Percentiles rank a stretch among this genome's conserved stretches.
Conservation (phyloP, 1,140 invertebrate species). For the Zaprionus camerounensis region DNA sequence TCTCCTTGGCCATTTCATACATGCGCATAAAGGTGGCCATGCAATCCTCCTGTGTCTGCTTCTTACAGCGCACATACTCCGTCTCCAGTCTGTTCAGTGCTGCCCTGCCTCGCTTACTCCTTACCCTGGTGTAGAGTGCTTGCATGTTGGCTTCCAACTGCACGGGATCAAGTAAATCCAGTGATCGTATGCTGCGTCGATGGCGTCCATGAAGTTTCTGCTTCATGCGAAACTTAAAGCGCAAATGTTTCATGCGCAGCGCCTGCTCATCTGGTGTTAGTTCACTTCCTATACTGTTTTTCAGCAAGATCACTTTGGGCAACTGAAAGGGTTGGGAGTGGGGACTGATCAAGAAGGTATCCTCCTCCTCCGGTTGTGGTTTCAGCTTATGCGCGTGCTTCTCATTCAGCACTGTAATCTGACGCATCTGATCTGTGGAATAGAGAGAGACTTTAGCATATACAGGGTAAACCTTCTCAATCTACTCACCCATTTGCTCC, state of each 20-base stretch:
- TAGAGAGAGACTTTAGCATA: neutral
- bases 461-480: too few species aligned
- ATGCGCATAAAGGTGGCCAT: conserved; percentile 74
- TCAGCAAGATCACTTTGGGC: conserved; percentile 11
- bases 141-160: conserved; percentile 58
- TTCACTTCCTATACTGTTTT: conserved; percentile 2
- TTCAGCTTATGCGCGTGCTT: conserved; percentile 38
- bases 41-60: conserved; percentile 69
- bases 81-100: conserved; percentile 59
- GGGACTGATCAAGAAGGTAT: conserved; percentile 40
- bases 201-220: conserved; percentile 28
- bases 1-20: conserved; percentile 75
- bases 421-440: conserved; percentile 45
- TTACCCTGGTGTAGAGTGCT: conserved; percentile 55
- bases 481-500: conserved; percentile 65
- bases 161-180: conserved; percentile 62
- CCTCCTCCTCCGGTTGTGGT: conserved; percentile 40
- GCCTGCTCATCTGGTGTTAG: conserved; percentile 18
- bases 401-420: conserved; percentile 54
- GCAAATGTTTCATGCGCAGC: conserved; percentile 54
- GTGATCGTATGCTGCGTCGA: conserved; percentile 15
- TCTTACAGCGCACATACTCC: conserved; percentile 73
- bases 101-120: conserved; percentile 62
- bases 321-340: conserved; percentile 54
- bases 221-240: conserved; percentile 61